Conservation (phyloP, 2,113 vertebrate genomes). For the Microcebus murinus region DNA sequence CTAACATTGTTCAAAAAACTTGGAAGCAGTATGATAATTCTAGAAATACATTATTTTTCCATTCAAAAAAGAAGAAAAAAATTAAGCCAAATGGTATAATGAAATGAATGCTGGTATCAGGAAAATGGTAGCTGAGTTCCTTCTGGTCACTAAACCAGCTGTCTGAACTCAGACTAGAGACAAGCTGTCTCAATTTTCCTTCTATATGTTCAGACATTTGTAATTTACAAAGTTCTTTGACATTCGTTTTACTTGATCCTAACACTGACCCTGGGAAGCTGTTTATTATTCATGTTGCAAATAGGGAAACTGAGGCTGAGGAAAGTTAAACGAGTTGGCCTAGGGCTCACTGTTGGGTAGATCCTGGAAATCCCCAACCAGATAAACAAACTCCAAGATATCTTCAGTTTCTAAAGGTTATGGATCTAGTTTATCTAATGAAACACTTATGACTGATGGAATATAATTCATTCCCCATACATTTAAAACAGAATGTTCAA, state of each 20-base stretch:
- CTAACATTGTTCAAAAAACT: constrained; percentile 24
- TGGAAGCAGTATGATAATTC: background rate
- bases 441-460: constrained; percentile 12
- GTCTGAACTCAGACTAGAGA: background rate
- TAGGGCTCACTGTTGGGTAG: background rate
- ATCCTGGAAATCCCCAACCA: background rate
- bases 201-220: background rate
- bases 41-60: constrained; percentile 1
- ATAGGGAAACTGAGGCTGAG: background rate
- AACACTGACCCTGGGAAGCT: background rate
- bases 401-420: background rate
- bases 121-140: background rate
- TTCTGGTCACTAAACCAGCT: background rate
- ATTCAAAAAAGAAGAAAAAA: constrained; percentile 10
- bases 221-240: background rate
- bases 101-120: background rate
- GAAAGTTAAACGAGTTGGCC: background rate
- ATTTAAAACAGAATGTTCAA: constrained; percentile 62
- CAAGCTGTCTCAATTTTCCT: background rate
- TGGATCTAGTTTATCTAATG: background rate
- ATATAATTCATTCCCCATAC: constrained; percentile 48
- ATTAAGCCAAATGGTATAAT: background rate
- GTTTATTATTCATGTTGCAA: background rate
- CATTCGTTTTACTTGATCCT: constrained; percentile 18
- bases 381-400: background rate